Conservation (phyloP, 1,140 invertebrate genomes). For the Panulirus ornatus region DNA sequence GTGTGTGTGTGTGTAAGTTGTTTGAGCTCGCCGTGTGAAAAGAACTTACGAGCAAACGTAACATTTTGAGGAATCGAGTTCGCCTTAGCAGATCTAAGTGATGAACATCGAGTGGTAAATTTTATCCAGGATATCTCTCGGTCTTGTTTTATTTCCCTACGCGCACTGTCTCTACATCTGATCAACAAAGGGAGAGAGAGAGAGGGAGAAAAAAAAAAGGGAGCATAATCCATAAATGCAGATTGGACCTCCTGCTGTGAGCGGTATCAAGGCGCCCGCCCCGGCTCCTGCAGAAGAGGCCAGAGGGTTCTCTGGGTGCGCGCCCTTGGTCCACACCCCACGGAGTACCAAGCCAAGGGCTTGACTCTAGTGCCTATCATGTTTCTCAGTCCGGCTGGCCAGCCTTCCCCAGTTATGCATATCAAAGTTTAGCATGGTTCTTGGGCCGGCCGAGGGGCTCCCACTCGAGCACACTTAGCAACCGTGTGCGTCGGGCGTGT, state of each 20-base stretch:
- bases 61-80: slow-evolving; percentile 38
- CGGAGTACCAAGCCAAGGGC: slow-evolving; percentile 44
- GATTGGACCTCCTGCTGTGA: background rate
- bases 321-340: slow-evolving; percentile 37
- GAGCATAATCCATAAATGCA: background rate
- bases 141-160: slow-evolving; percentile 12
- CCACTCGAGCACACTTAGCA: background rate
- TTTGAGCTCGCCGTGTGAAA: background rate
- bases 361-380: slow-evolving; percentile 35
- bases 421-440: slow-evolving; percentile 46
- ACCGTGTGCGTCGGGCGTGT: background rate
- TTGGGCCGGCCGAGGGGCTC: background rate
- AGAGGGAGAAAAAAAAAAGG: too few species aligned
- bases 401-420: slow-evolving; percentile 32
- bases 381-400: slow-evolving; percentile 23
- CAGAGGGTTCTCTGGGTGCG: slow-evolving; percentile 23
- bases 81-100: slow-evolving; percentile 26
- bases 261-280: background rate
- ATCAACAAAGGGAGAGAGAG: background rate
- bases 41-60: background rate
- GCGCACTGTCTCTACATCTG: background rate
- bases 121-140: slow-evolving; percentile 33
- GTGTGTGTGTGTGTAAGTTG: too few species aligned
- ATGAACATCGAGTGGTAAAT: slow-evolving; percentile 37
- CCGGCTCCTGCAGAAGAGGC: background rate